phyloP scores from a whole-genome alignment of 2,888 invertebrate genomes.

The Mellilla xanthometata region DNA sequence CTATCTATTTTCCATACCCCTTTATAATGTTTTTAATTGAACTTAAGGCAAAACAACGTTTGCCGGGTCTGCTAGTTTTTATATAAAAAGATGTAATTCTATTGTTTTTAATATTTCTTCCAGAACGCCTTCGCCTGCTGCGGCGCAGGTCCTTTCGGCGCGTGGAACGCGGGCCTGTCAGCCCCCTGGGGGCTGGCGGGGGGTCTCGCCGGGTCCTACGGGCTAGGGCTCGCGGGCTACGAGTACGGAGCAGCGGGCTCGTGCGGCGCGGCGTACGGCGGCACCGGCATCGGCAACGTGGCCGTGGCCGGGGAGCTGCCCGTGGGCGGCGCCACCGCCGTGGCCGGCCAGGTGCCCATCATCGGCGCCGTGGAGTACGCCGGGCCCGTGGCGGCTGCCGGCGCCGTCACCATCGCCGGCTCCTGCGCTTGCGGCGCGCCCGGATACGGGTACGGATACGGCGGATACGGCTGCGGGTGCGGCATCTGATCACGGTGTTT shows the following conservation, averaged over 20 bases:
- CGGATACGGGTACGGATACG: slow-evolving; percentile 3
- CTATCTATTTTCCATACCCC: too few species aligned
- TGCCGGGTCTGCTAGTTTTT: too few species aligned
- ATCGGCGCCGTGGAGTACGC: slow-evolving; percentile 48
- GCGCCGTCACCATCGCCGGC: slow-evolving; percentile 49
- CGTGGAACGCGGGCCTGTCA: too few species aligned
- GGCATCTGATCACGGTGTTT: too few species aligned
- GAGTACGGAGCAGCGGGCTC: slow-evolving; percentile 1
- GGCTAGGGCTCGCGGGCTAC: neutral
- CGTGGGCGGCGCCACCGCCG: slow-evolving; percentile 43
- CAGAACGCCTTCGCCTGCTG: slow-evolving; percentile 3
- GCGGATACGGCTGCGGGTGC: too few species aligned
- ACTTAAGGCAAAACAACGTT: too few species aligned
- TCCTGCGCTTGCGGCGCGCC: slow-evolving; percentile 39
- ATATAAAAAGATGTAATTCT: too few species aligned
- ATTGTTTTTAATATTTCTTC: too few species aligned
- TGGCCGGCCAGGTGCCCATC: slow-evolving; percentile 48
- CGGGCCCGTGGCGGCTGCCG: slow-evolving; percentile 47
- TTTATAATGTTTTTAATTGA: too few species aligned
- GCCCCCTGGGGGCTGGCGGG: too few species aligned
- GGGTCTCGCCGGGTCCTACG: too few species aligned
- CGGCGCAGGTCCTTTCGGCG: too few species aligned
- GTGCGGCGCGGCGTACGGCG: slow-evolving; percentile 5
- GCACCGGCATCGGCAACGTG: slow-evolving; percentile 18
- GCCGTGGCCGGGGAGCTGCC: slow-evolving; percentile 42